Percentiles rank a stretch among this genome's conserved stretches.
These are phyloP conservation scores for Podarcis muralis DNA, from an alignment of 2,113 vertebrate species.

Conservation along the genomic window DNA sequence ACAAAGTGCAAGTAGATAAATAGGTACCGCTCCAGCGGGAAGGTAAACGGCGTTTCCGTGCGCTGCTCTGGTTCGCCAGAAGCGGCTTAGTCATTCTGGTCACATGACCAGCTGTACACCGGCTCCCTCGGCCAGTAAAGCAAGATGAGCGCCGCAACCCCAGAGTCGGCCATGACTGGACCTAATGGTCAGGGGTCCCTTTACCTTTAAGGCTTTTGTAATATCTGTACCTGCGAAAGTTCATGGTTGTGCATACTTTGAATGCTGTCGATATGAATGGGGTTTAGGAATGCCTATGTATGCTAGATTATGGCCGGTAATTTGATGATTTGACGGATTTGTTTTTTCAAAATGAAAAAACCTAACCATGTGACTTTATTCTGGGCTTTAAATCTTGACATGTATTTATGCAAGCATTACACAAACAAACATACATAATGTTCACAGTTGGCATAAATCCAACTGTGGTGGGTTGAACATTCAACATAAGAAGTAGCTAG, in stretches of 20 bases:
- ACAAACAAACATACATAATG: neutral
- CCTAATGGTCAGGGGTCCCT: no score
- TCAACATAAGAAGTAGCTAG: neutral
- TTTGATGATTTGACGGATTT: neutral
- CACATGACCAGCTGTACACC: no score
- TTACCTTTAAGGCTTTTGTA: neutral
- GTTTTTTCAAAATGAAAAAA: no score
- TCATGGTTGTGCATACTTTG: no score
- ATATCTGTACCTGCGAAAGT: neutral
- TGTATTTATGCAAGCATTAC: neutral
- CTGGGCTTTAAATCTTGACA: neutral
- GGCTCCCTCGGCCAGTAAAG: no score
- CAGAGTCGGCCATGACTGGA: rapidly evolving
- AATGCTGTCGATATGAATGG: neutral
- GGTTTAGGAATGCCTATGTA: neutral
- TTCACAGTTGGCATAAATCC: neutral
- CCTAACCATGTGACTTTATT: neutral
- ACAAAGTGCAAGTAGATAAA: no score
- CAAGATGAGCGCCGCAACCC: no score
- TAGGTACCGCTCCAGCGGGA: no score
- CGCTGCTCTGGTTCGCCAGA: no score
- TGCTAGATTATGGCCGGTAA: neutral
- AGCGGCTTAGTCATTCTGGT: no score
- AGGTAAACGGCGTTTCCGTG: no score
- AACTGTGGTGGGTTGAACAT: no score